Conservation (phyloP, 2,113 vertebrate genomes). For the Ammospiza nelsoni region DNA sequence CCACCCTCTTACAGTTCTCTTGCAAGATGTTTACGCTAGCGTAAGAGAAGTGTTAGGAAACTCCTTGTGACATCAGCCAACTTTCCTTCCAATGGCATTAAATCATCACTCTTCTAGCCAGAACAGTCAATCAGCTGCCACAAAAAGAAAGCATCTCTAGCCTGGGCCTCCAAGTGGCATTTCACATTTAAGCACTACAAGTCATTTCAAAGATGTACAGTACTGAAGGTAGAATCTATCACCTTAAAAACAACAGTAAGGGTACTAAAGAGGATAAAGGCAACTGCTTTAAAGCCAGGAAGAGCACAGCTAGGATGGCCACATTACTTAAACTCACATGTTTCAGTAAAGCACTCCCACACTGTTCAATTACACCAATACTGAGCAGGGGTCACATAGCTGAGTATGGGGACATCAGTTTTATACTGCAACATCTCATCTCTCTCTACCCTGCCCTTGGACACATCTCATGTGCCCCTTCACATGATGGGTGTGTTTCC, state of each 20-base stretch:
- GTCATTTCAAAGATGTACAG: not conserved
- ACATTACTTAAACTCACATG: not conserved
- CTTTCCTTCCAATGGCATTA: not conserved
- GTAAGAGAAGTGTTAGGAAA: not conserved
- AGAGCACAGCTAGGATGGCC: not conserved
- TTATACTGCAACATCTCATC: not conserved
- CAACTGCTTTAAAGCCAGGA: not conserved
- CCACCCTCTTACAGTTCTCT: not conserved
- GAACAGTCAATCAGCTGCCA: not conserved
- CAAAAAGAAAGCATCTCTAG: not conserved
- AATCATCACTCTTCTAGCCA: not conserved
- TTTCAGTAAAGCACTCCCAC: not conserved
- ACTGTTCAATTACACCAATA: not conserved
- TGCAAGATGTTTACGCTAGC: rapidly evolving
- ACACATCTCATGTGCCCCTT: not conserved
- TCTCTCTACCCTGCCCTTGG: not conserved
- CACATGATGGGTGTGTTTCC: not conserved
- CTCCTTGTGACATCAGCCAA: not conserved
- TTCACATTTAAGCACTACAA: not conserved
- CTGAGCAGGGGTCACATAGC: not conserved
- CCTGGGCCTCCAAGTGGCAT: no score
- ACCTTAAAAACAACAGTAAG: not conserved
- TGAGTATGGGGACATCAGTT: not conserved
- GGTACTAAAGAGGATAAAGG: not conserved
- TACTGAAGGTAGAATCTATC: not conserved